phyloP scores from a whole-genome alignment of 2,113 vertebrate genomes.

The Cryptoleucopteryx plumbea region DNA sequence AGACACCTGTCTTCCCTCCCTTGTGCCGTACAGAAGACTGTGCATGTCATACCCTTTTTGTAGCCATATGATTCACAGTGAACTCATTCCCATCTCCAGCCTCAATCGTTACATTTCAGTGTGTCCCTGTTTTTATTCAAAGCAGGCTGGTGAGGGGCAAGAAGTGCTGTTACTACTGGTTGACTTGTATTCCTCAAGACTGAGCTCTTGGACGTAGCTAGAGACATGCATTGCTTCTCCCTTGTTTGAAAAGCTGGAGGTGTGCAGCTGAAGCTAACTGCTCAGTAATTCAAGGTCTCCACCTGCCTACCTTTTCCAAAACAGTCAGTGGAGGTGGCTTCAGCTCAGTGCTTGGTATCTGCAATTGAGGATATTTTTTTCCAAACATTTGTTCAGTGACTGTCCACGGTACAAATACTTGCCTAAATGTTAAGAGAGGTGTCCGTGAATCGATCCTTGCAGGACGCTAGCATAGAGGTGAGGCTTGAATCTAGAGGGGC shows the following conservation, averaged over 20 bases:
- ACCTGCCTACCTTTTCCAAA: background rate
- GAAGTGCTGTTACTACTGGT: background rate
- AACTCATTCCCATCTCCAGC: background rate
- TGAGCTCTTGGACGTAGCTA: background rate
- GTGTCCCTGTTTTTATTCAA: background rate
- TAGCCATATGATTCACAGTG: background rate
- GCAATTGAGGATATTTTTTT: background rate
- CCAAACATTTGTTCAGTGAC: background rate
- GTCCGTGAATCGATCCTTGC: background rate
- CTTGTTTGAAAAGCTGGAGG: background rate
- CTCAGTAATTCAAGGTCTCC: background rate
- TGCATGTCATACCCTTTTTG: background rate
- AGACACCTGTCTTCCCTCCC: constrained; percentile 35
- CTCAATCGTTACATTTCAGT: background rate
- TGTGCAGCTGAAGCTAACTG: background rate
- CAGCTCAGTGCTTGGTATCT: background rate
- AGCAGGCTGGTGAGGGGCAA: background rate
- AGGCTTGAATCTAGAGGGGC: background rate
- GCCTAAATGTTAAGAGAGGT: background rate
- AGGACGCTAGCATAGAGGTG: background rate
- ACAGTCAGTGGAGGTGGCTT: background rate
- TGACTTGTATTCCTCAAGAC: background rate
- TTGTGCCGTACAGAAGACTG: background rate
- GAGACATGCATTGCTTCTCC: background rate
- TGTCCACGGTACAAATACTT: background rate